Evolutionary conservation across 2,113 vertebrate species (phyloP).

Genomic region (Elachura formosa): DNA sequence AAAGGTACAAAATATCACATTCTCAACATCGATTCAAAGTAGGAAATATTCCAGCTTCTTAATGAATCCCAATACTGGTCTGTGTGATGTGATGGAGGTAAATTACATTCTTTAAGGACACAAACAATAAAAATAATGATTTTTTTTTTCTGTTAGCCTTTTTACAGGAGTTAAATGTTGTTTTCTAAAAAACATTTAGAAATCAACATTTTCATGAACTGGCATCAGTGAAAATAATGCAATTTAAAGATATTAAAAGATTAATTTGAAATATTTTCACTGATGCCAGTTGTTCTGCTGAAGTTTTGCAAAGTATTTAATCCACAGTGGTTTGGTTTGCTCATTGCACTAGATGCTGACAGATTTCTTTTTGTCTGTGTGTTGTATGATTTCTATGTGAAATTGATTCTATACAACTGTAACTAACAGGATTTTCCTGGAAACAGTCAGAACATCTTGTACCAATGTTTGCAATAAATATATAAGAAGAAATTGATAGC

Average conservation of each 20-base stretch:
- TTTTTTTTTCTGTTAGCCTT: background rate
- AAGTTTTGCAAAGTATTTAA: conserved; percentile 7
- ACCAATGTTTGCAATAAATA: conserved; percentile 61
- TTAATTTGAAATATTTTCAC: conserved; percentile 32
- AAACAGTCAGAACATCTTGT: conserved; percentile 62
- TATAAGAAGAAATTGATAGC: conserved; percentile 45
- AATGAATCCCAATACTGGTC: background rate
- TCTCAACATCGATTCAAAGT: background rate
- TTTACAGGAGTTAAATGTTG: conserved; percentile 6
- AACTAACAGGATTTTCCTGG: conserved; percentile 65
- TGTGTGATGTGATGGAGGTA: conserved; percentile 6
- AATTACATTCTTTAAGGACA: conserved; percentile 3
- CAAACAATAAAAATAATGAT: background rate
- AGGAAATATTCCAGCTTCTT: background rate
- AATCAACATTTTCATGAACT: too few relatives aligned
- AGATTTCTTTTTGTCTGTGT: conserved; percentile 4
- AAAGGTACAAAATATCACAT: background rate
- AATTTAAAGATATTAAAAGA: too few relatives aligned
- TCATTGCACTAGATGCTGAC: conserved; percentile 21
- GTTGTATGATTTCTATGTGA: conserved; percentile 45
- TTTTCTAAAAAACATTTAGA: too few relatives aligned
- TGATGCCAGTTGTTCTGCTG: conserved; percentile 22
- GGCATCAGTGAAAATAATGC: too few relatives aligned
- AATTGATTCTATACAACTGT: conserved; percentile 59
- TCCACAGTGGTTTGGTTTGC: conserved; percentile 27